Base-by-base conservation (phyloP, 2,888 invertebrate species). In the Tipula confusa region DNA sequence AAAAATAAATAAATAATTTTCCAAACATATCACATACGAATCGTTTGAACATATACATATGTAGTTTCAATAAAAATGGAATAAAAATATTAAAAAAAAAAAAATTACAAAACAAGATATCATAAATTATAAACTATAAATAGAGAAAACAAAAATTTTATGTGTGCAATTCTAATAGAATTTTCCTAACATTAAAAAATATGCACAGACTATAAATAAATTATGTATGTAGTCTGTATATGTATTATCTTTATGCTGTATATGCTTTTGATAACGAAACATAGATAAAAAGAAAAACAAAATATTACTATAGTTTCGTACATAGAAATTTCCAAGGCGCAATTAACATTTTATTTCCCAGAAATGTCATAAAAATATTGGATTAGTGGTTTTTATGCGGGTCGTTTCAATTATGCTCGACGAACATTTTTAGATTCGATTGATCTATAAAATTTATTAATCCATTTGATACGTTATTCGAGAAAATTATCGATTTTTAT, bases 141-240 rank as follows among this genome's bases (percentile, higher is more conserved):
- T 13, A 38, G 9, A 64, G 7, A 24, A 64, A 64, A 64, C n/a
- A 64, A 24, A 64, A 18, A 64, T 24, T 24, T 64, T 18, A 64
- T 64, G 24, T 64, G 64, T 64, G 64, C 64, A 64, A 64, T 64
- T 64, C 64, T 64, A 64, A 64, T 64, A 64, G 64, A 64, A 64
- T 64, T 24, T 9, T 6, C 24, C 64, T 64, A 64, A 9, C 24
- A 64, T 24, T 24, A 24, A 24, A 38, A 13, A 9, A 13, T 43
- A 2, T 43, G 24, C 24, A 64, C 24, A 43, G 43, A 15, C 43
- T 43, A 43, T 64, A 64, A 18, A 64, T 64, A 64, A 64, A 64
- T 64, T 24, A 64, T 64, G 24, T 13, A 64, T 64, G 9, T 64
- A 64, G 24, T 64, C 43, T 43, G 0, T 43, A 0, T n/a, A 15